Evolutionary conservation across 2,113 vertebrate genomes (phyloP), one percentile per base, ranked within the genome.

Genomic region (Dendrocopos noguchii): DNA sequence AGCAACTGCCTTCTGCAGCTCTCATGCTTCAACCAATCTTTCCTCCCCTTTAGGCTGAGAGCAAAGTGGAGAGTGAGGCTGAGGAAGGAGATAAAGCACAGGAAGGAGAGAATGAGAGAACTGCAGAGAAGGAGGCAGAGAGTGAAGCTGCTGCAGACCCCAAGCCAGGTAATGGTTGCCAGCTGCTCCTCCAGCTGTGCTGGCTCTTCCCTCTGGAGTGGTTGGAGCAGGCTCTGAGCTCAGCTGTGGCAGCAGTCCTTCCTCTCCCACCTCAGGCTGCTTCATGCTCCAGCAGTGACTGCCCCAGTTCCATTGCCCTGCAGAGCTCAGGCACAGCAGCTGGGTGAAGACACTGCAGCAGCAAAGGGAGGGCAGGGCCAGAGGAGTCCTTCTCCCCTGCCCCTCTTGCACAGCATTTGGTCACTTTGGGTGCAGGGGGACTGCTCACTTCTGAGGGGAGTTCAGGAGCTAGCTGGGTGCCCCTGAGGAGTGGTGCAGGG

Each of bases 81-180:
- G 97, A 99, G 94, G 98, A 98, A 16, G 96, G 97, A 0, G 99
- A 99, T 88, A 99, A 99, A 84, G 78, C 44, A 4, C 90, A 96
- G 17, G 98, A 98, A 53, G 97, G 97, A 72, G 98, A 99, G 42
- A 98, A 96, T 67, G 98, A 98, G 84, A 97, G 98, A 61, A 95
- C 15, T 4, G 6, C 44, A 6, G 98, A 98, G 74, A 98, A 98
- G 71, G 98, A 98, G 27, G 96, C 95, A 1, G 97, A 98, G 1
- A 39, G 84, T 1, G 98, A 98, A 42, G 90, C 81, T 33, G 66
- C 87, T 29, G 96, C 94, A 0, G 98, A 98, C 52, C 47, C 96
- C 76, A 98, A 97, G 56, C 80, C 97, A 97, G 98, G 98, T 98
- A 80, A 92, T 7, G 78, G 47, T 42, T 73, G 17, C 42, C 65